Conservation (phyloP, 2,888 invertebrate species). For the Drosophila robusta region DNA sequence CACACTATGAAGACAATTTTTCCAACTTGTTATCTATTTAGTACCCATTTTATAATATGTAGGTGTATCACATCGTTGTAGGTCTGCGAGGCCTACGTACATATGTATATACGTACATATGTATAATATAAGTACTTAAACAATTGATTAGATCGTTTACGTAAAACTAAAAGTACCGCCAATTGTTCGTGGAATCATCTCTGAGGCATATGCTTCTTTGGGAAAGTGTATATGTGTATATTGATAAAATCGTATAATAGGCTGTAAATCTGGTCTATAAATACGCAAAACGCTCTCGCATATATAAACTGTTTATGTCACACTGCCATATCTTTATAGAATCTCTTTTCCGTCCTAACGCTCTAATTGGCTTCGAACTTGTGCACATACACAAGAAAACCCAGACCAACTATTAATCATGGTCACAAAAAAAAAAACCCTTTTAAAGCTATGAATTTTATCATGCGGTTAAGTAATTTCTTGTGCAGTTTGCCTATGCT, state of each 20-base stretch:
- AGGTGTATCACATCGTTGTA: too few relatives aligned
- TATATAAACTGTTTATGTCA: conserved; percentile 16
- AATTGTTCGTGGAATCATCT: conserved; percentile 10
- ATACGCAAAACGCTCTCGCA: conserved; percentile 8
- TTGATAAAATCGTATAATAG: conserved; percentile 20
- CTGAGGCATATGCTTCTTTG: conserved; percentile 3
- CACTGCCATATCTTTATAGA: conserved; percentile 28
- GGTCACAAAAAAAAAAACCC: conserved; percentile 8
- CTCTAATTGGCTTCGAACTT: conserved; percentile 25
- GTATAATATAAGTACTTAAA: conserved; percentile 1
- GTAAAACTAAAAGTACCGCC: conserved; percentile 10
- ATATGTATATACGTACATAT: not conserved
- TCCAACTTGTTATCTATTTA: not conserved
- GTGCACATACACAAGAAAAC: conserved; percentile 7
- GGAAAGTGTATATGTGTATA: not conserved
- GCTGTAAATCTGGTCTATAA: conserved; percentile 11
- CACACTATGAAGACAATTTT: not conserved
- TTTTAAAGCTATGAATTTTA: conserved; percentile 22
- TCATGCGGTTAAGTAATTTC: conserved; percentile 23
- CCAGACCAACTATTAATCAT: conserved; percentile 40
- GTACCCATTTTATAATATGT: not conserved
- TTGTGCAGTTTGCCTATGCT: not conserved
- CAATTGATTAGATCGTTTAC: conserved; percentile 8
- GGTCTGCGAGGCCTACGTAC: not conserved
- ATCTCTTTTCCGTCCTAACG: not conserved